Percentiles rank a stretch among this genome's conserved stretches.
Conservation (phyloP, 2,113 vertebrate species). For the Gracilinanus agilis region DNA sequence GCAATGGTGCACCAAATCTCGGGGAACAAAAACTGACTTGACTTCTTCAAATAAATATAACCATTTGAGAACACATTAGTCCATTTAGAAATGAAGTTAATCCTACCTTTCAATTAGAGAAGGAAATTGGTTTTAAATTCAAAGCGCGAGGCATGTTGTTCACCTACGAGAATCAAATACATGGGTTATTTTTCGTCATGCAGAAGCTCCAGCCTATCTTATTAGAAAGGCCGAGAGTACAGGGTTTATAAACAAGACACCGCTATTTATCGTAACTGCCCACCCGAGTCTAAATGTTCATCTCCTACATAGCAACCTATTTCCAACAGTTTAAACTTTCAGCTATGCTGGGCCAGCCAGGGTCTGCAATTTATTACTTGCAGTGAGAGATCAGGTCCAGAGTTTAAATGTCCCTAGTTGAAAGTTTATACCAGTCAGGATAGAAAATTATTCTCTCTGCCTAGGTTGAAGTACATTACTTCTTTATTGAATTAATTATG, state of each 20-base stretch:
- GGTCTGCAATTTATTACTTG: constrained; percentile 96
- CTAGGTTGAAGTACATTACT: constrained; percentile 98
- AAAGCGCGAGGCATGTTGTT: constrained; percentile 67
- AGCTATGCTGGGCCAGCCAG: constrained; percentile 86
- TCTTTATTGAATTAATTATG: constrained; percentile 99
- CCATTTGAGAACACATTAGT: constrained; percentile 51
- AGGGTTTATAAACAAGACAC: constrained; percentile 79
- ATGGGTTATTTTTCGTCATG: constrained; percentile 64
- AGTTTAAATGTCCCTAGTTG: constrained; percentile 92
- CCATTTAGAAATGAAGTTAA: constrained; percentile 75
- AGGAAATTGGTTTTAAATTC: constrained; percentile 74
- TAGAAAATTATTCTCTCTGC: constrained; percentile 93
- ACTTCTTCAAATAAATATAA: constrained; percentile 47
- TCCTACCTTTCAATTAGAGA: constrained; percentile 74
- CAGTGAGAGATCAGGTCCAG: constrained; percentile 90
- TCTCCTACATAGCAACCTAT: constrained; percentile 78
- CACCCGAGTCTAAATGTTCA: constrained; percentile 78
- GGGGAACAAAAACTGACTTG: neutral
- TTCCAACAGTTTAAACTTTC: constrained; percentile 79
- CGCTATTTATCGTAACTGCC: constrained; percentile 80
- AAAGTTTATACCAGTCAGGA: constrained; percentile 93
- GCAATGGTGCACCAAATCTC: neutral
- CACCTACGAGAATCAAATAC: constrained; percentile 50
- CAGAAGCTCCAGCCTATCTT: constrained; percentile 64
- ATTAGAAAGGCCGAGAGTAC: constrained; percentile 58